Percentiles rank a stretch among this genome's conserved stretches.
phyloP scores from a whole-genome alignment of 35 echinoderm and acorn worm species.

The Ophioderma brevispina region DNA sequence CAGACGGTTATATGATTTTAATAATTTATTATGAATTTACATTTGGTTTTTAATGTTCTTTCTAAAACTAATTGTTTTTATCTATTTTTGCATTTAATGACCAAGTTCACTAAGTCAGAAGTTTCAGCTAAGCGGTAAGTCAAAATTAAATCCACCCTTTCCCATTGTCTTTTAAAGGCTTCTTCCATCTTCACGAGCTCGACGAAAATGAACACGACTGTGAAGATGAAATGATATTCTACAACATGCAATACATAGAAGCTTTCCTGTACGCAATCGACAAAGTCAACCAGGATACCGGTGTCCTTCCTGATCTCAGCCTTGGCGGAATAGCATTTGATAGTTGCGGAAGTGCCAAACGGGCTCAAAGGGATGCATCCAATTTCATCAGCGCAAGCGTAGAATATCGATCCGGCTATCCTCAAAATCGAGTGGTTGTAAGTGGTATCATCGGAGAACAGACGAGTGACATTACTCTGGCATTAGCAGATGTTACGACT shows the following conservation, averaged over 20 bases:
- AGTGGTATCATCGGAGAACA: constrained; percentile 86
- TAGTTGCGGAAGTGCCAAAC: constrained; percentile 75
- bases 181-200: constrained; percentile 78
- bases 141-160: constrained; percentile 33
- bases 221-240: constrained; percentile 42
- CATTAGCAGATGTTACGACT: constrained; percentile 64
- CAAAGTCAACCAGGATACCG: constrained; percentile 59
- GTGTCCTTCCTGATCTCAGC: constrained; percentile 65
- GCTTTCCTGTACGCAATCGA: constrained; percentile 86
- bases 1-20: no score
- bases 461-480: constrained; percentile 71
- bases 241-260: constrained; percentile 93
- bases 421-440: constrained; percentile 50
- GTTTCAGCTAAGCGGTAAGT: constrained; percentile 69
- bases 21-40: no score
- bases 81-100: no score
- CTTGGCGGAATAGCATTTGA: constrained; percentile 88
- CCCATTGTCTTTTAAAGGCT: constrained; percentile 58
- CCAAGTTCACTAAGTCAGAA: constrained; percentile 77
- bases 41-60: no score
- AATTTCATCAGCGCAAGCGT: constrained; percentile 80
- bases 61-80: no score
- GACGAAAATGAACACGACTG: constrained; percentile 54
- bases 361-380: constrained; percentile 57
- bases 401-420: constrained; percentile 79